phyloP scores from a whole-genome alignment of 1,140 invertebrate species.

The Cecropterus lyciades region DNA sequence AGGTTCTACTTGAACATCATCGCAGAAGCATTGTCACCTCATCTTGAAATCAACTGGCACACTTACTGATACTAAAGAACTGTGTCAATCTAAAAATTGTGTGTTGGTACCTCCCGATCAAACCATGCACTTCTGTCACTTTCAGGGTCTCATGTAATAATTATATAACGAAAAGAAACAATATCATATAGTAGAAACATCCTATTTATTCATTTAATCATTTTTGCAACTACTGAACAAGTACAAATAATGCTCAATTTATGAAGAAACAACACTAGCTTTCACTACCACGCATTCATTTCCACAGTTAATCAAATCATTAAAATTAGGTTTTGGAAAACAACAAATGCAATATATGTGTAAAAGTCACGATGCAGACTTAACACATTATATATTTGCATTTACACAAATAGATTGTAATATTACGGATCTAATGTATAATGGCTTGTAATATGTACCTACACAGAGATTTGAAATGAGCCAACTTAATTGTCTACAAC shows the following conservation, averaged over 20 bases:
- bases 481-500: too few species aligned
- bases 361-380: not conserved
- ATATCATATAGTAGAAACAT: slow-evolving; percentile 14
- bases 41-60: too few species aligned
- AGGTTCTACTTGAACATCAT: too few species aligned
- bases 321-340: slow-evolving; percentile 4
- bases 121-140: too few species aligned
- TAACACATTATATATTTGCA: slow-evolving; percentile 4
- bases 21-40: too few species aligned
- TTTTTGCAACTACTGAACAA: slow-evolving; percentile 24
- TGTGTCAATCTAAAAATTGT: too few species aligned
- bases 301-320: slow-evolving; percentile 1
- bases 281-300: slow-evolving; percentile 17
- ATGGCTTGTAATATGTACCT: not conserved
- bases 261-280: slow-evolving; percentile 6
- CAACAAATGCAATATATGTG: slow-evolving; percentile 6
- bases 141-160: too few species aligned
- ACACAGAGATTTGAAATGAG: not conserved
- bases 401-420: slow-evolving; percentile 1
- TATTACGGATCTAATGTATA: not conserved
- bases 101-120: too few species aligned
- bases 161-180: not conserved
- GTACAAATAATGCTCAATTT: slow-evolving; percentile 10
- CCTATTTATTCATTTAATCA: slow-evolving; percentile 9
- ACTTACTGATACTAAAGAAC: too few species aligned